Percentiles rank a stretch among this genome's conserved stretches.
Evolutionary conservation across 1,140 invertebrate genomes (phyloP).

Genomic region (Aphis gossypii): DNA sequence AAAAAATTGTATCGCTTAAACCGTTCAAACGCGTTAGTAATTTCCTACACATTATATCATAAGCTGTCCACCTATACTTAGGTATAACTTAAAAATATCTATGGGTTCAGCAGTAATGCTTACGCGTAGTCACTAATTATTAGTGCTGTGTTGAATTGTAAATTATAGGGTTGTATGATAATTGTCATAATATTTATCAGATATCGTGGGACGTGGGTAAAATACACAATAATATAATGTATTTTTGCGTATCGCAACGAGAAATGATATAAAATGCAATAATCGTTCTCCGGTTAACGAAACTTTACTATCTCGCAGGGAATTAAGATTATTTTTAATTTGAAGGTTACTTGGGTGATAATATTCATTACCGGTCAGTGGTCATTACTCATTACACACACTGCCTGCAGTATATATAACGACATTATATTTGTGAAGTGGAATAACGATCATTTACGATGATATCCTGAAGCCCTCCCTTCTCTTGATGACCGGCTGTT

Average conservation of each 20-base stretch:
- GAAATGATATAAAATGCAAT: not conserved
- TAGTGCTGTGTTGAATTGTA: not conserved
- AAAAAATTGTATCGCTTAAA: not conserved
- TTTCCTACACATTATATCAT: not conserved
- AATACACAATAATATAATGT: not conserved
- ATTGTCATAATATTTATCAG: not conserved
- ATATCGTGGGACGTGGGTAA: not conserved
- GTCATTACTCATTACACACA: not conserved
- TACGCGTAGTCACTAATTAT: not conserved
- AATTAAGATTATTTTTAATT: not conserved
- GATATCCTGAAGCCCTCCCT: not conserved
- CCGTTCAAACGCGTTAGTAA: too few relatives aligned
- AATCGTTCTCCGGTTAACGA: not conserved
- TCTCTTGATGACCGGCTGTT: not conserved
- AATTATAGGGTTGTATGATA: not conserved
- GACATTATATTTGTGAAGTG: not conserved
- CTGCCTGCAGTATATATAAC: not conserved
- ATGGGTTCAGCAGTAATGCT: not conserved
- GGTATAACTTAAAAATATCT: not conserved
- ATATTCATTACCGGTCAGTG: not conserved
- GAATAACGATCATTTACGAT: not conserved
- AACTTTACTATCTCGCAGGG: not conserved
- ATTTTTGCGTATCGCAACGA: not conserved
- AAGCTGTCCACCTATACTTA: not conserved
- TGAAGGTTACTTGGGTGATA: not conserved